Evolutionary conservation across 2,797 vertebrate species (phyloP).

Genomic region (Halcyon smyrnensis): DNA sequence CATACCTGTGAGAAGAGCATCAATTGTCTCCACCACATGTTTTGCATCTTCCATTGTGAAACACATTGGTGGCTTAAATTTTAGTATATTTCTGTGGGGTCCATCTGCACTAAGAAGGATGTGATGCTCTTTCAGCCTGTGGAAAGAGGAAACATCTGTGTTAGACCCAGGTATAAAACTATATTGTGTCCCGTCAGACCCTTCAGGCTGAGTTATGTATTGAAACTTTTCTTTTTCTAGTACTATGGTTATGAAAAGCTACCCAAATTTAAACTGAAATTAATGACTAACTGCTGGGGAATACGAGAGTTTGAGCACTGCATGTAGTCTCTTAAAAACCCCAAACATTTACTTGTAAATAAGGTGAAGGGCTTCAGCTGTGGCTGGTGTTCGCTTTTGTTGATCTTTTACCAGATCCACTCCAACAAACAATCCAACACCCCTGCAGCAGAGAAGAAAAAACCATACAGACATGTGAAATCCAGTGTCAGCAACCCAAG

Average conservation of each 20-base stretch:
- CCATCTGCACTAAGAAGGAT: slow-evolving; percentile 95
- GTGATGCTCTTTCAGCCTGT: slow-evolving; percentile 88
- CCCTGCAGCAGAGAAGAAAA: slow-evolving; percentile 76
- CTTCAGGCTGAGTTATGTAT: neutral
- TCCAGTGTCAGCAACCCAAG: neutral
- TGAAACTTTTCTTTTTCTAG: neutral
- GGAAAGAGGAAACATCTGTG: neutral
- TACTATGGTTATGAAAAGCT: neutral
- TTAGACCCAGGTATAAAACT: neutral
- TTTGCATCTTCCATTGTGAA: slow-evolving; percentile 89
- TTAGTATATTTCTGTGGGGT: slow-evolving; percentile 93
- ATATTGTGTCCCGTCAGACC: neutral
- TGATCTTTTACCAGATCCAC: slow-evolving; percentile 91
- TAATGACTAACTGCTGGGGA: neutral
- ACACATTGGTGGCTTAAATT: slow-evolving; percentile 97
- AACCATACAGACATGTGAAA: neutral
- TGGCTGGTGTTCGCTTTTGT: slow-evolving; percentile 88
- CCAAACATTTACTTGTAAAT: slow-evolving; percentile 87
- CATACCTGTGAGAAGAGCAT: slow-evolving; percentile 89
- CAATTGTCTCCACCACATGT: slow-evolving; percentile 85
- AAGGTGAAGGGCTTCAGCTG: slow-evolving; percentile 92
- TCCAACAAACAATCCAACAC: slow-evolving; percentile 91
- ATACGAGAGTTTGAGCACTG: neutral
- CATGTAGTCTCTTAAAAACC: neutral
- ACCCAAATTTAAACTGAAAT: neutral